A percentile compares a stretch with the other conserved stretches of the same genome.
Evolutionary conservation across 2,113 vertebrate genomes (phyloP).

Genomic region (Apeltes quadracus): DNA sequence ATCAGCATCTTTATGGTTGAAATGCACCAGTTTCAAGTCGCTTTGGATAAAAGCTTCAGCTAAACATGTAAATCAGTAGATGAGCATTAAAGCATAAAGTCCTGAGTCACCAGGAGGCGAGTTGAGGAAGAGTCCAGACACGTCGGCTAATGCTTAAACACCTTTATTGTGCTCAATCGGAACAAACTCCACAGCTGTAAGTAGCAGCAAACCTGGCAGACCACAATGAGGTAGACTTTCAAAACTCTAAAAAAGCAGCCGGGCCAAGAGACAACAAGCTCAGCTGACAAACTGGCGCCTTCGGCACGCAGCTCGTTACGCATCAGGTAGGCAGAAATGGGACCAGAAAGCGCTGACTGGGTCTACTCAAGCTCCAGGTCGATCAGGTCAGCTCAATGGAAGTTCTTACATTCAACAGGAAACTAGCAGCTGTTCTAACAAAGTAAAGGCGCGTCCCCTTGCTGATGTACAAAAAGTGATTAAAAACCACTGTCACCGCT

Average conservation of each 20-base stretch:
- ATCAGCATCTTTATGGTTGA: too few relatives aligned
- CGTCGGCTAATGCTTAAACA: conserved; percentile 90
- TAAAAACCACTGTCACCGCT: conserved; percentile 96
- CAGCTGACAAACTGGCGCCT: conserved; percentile 88
- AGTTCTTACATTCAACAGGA: conserved; percentile 83
- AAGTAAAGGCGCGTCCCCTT: conserved; percentile 80
- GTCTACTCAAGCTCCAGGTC: conserved; percentile 81
- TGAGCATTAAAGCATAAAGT: too few relatives aligned
- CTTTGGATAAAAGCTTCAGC: too few relatives aligned
- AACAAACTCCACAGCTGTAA: conserved; percentile 96
- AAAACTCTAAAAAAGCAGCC: conserved; percentile 96
- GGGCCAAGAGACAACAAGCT: conserved; percentile 90
- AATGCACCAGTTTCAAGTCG: too few relatives aligned
- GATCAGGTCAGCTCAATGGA: conserved; percentile 74
- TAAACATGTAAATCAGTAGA: too few relatives aligned
- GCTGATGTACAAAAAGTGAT: conserved; percentile 96
- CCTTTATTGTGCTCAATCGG: conserved; percentile 98
- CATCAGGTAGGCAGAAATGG: conserved; percentile 66
- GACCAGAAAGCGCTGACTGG: conserved; percentile 74
- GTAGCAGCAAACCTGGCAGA: conserved; percentile 95
- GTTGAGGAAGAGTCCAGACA: conserved; percentile 31
- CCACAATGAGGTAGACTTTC: conserved; percentile 99
- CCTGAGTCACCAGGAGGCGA: too few relatives aligned
- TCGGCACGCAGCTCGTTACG: conserved; percentile 94
- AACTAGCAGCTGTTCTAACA: conserved; percentile 81